These are phyloP conservation scores for Ramphastos sulfuratus DNA, from an alignment of 2,113 vertebrate species.

Conservation along the genomic window DNA sequence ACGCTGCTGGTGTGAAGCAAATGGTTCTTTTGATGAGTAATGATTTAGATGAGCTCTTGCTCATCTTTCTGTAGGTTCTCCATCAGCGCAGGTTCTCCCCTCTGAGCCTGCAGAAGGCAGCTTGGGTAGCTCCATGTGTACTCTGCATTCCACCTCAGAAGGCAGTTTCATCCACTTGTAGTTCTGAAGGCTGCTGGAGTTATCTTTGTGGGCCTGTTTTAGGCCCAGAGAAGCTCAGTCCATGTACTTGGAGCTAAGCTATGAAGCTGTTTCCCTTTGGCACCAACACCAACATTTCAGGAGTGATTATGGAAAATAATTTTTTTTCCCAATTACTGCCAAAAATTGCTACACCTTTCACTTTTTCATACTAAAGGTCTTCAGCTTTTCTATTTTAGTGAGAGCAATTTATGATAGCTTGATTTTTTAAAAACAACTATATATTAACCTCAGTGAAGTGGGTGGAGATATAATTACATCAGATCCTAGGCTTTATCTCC, in stretches of 20 bases:
- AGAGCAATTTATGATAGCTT: neutral
- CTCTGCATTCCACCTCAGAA: neutral
- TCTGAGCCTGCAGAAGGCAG: neutral
- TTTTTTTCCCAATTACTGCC: neutral
- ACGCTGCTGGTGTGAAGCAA: neutral
- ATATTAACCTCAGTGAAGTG: neutral
- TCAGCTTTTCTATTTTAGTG: neutral
- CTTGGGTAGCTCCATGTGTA: neutral
- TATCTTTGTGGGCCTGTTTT: neutral
- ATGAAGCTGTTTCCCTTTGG: neutral
- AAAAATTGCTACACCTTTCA: neutral
- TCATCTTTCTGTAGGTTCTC: neutral
- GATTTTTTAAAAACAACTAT: neutral
- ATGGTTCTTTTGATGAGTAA: neutral
- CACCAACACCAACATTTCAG: neutral
- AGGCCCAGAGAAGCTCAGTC: neutral
- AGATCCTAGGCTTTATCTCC: neutral
- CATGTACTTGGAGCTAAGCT: neutral
- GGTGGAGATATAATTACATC: neutral
- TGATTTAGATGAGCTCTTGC: neutral
- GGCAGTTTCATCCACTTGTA: rapidly evolving
- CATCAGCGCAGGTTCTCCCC: rapidly evolving
- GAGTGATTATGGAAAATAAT: rapidly evolving
- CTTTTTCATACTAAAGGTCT: neutral
- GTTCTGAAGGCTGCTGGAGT: neutral